These are phyloP conservation scores for Heliconius ismenius DNA, from an alignment of 2,888 invertebrate genomes.

Conservation along the genomic window DNA sequence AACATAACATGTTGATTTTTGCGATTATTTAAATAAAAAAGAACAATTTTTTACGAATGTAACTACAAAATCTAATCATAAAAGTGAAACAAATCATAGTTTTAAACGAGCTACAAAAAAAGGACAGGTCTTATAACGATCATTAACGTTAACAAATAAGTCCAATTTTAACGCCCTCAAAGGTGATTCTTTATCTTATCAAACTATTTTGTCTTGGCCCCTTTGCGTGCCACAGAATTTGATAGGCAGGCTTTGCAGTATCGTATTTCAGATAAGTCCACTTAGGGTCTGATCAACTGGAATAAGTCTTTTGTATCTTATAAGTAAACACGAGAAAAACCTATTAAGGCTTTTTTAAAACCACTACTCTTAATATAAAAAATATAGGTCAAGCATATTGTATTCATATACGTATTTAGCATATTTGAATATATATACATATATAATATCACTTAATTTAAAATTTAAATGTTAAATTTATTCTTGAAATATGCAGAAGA, in stretches of 20 bases:
- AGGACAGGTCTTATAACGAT: background rate
- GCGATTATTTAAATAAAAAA: background rate
- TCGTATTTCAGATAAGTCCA: conserved; percentile 54
- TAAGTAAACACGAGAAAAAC: conserved; percentile 14
- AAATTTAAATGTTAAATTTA: conserved; percentile 1
- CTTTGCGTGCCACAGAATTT: conserved; percentile 52
- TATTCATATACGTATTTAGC: background rate
- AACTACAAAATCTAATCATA: too few relatives aligned
- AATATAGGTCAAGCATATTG: background rate
- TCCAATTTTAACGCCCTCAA: conserved; percentile 41
- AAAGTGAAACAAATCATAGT: background rate
- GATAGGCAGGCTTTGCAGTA: conserved; percentile 52
- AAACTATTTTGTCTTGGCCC: conserved; percentile 46
- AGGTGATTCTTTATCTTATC: conserved; percentile 48
- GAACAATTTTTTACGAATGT: background rate
- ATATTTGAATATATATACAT: background rate
- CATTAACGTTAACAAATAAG: conserved; percentile 10
- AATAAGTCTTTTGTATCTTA: conserved; percentile 44
- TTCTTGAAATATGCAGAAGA: background rate
- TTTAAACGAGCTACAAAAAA: background rate
- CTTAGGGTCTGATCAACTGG: conserved; percentile 50
- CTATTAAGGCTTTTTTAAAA: background rate
- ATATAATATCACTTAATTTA: background rate
- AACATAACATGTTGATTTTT: too few relatives aligned
- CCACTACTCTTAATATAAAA: background rate